Evolutionary conservation across 2,797 vertebrate genomes (phyloP), one percentile per base, ranked within the genome.

Genomic region (Tokudaia muenninki): DNA sequence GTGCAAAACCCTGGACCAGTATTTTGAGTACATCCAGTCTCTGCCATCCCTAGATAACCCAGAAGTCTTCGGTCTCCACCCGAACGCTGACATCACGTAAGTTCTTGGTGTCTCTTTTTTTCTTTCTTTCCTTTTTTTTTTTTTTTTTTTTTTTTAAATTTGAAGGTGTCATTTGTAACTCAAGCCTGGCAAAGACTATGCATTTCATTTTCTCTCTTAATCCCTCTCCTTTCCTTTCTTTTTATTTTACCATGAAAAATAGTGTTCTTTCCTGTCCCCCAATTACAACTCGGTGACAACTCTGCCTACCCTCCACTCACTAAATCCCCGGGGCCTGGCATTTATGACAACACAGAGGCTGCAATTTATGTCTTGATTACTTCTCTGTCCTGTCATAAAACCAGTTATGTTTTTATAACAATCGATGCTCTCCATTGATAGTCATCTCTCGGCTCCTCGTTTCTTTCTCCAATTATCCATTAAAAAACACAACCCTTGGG

Each of bases 1-100:
- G 37, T 99, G 99, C 92, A 99, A 99, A 97, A 99, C 98, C 29
- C 52, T 99, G 89, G 99, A 99, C 4, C 98, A 99, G 79, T 99
- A 99, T 95, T 98, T 99, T 97, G 98, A 99, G 29, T 98, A 98
- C 84, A 99, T 99, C 97, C 98, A 99, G 97, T 98, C 97, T 19
- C 96, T 99, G 84, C 99, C 99, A 47, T 92, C 97, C 47, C 90
- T 98, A 74, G 99, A 99, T 95, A 99, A 98, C 83, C 99, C 99
- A 0, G 98, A 98, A 96, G 99, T 99, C 91, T 99, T 99, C 96
- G 98, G 99, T 87, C 98, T 99, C 31, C 99, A 99, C 94, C 98
- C 98, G 44, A 99, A 99, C 44, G 99, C 98, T 24, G 98, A 99
- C 93, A 99, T 99, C 97, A 98, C 97, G 98, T 99, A 97, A 98